A percentile compares a stretch with the other conserved stretches of the same genome.
phyloP scores from a whole-genome alignment of 2,113 vertebrate species.

The Acanthochromis polyacanthus region DNA sequence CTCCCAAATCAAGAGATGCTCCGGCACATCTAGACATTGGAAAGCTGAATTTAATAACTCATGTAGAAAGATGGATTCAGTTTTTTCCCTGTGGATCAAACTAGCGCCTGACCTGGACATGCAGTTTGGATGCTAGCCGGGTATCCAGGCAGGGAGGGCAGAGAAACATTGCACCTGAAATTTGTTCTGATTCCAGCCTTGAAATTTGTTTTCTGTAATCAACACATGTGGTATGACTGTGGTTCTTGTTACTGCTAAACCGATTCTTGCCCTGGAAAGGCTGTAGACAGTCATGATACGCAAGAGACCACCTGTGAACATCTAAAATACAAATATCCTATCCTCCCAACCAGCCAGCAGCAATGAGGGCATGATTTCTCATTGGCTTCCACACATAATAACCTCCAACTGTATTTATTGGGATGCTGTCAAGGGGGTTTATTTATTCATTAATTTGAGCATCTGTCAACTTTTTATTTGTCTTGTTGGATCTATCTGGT shows the following conservation, averaged over 20 bases:
- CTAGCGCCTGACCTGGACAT: neutral
- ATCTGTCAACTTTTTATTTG: no score
- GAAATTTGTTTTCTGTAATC: neutral
- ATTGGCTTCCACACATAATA: neutral
- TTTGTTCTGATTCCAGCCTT: neutral
- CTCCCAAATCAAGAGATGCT: slow-evolving; percentile 79
- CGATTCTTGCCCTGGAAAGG: neutral
- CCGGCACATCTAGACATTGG: slow-evolving; percentile 65
- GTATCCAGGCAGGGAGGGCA: neutral
- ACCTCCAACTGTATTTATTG: neutral
- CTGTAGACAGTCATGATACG: neutral
- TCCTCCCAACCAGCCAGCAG: neutral
- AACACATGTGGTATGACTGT: neutral
- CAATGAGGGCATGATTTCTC: neutral
- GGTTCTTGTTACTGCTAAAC: neutral
- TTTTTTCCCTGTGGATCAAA: slow-evolving; percentile 31
- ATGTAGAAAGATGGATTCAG: slow-evolving; percentile 50
- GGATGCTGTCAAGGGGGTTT: no score
- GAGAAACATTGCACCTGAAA: neutral
- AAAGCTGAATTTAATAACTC: slow-evolving; percentile 68
- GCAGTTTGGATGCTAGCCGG: slow-evolving; percentile 1
- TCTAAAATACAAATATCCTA: neutral
- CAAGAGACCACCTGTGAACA: neutral
- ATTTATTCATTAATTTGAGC: no score
- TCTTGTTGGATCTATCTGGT: no score